phyloP scores from a whole-genome alignment of 2,113 vertebrate species.

The Scolopax mira region DNA sequence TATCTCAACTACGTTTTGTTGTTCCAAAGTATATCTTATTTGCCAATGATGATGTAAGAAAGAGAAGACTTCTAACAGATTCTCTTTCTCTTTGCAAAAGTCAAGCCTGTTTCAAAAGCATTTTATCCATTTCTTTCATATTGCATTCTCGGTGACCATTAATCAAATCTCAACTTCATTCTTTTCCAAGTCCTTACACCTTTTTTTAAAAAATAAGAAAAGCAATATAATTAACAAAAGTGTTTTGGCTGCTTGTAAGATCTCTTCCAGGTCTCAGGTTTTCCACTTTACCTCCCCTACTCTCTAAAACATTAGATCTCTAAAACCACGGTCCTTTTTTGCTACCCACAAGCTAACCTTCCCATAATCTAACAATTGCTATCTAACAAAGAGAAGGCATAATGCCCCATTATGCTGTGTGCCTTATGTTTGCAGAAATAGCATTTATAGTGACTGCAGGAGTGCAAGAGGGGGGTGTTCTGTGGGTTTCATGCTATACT shows the following conservation, averaged over 20 bases:
- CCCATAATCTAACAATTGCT: not conserved
- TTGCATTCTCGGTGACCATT: not conserved
- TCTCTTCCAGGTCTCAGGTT: not conserved
- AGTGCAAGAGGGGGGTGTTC: too few species aligned
- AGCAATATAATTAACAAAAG: slow-evolving; percentile 21
- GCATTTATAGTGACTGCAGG: not conserved
- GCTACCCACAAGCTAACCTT: not conserved
- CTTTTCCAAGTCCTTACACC: not conserved
- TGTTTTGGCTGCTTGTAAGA: not conserved
- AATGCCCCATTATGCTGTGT: not conserved
- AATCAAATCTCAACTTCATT: slow-evolving; percentile 10
- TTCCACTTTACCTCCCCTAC: not conserved
- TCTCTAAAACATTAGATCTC: not conserved
- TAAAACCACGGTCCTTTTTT: not conserved
- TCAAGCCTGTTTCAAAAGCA: slow-evolving; percentile 4
- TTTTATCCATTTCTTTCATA: not conserved
- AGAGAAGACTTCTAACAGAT: not conserved
- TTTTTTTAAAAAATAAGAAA: not conserved
- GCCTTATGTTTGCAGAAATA: not conserved
- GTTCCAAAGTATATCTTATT: not conserved
- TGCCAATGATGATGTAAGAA: not conserved
- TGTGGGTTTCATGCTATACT: not conserved
- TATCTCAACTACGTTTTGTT: not conserved
- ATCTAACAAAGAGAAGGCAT: not conserved
- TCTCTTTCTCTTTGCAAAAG: slow-evolving; percentile 1